Percentiles rank a stretch among this genome's conserved stretches.
Conservation (phyloP, 2,797 vertebrate genomes). For the Paramormyrops hopkinsi region DNA sequence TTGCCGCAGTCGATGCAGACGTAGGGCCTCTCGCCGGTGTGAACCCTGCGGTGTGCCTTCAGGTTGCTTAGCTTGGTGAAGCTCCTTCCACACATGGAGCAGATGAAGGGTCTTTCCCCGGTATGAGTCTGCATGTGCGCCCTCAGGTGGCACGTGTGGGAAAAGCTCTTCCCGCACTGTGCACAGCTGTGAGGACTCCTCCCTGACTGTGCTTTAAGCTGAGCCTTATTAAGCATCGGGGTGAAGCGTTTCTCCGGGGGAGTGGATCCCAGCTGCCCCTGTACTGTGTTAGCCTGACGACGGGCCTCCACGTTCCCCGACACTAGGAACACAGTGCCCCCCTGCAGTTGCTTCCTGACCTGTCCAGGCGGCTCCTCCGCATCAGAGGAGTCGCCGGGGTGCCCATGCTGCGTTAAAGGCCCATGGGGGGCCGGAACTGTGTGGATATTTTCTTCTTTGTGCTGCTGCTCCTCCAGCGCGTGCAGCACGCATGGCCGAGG, state of each 20-base stretch:
- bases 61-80: conserved; percentile 74
- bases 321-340: conserved; percentile 11
- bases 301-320: conserved; percentile 44
- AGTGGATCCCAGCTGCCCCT: conserved; percentile 38
- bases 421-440: too few species aligned
- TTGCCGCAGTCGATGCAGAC: conserved; percentile 67
- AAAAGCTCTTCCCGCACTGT: conserved; percentile 65
- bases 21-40: conserved; percentile 68
- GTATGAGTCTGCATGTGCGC: conserved; percentile 68
- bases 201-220: conserved; percentile 35
- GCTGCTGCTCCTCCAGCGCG: not conserved
- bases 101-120: conserved; percentile 69
- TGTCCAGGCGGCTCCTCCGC: conserved; percentile 35
- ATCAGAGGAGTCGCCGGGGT: conserved; percentile 39
- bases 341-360: conserved; percentile 44
- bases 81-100: conserved; percentile 63
- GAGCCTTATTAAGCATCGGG: conserved; percentile 46
- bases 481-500: not conserved
- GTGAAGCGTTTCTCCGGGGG: conserved; percentile 32
- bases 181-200: conserved; percentile 44
- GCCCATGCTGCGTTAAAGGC: conserved; percentile 19
- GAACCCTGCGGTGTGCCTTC: conserved; percentile 66
- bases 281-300: conserved; percentile 38
- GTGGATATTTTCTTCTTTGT: not conserved
- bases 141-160: conserved; percentile 66